Evolutionary conservation across 2,888 invertebrate genomes (phyloP).

Genomic region (Gryllus longicercus): DNA sequence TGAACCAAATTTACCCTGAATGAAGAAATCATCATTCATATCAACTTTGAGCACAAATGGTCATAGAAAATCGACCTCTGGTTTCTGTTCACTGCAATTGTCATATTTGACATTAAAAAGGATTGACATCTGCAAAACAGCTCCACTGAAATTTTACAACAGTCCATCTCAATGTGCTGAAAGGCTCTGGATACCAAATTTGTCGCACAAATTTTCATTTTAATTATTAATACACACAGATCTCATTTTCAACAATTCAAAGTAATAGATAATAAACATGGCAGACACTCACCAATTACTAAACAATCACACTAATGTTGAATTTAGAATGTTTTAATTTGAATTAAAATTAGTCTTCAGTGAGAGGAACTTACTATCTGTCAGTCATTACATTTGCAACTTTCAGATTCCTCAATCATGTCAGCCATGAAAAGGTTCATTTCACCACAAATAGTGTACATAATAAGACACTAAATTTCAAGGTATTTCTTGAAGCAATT

Average conservation of each 20-base stretch:
- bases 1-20: too few relatives aligned
- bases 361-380: neutral
- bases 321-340: neutral
- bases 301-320: neutral
- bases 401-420: too few relatives aligned
- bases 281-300: neutral
- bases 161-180: neutral
- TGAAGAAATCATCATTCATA: neutral
- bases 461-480: too few relatives aligned
- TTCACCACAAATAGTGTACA: too few relatives aligned
- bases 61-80: neutral
- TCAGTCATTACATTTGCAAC: neutral
- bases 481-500: too few relatives aligned
- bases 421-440: too few relatives aligned
- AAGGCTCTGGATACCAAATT: neutral
- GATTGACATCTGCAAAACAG: neutral
- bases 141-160: neutral
- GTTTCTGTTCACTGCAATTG: neutral
- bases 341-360: neutral
- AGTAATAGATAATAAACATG: constrained; percentile 10
- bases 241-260: neutral
- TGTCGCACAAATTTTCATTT: neutral
- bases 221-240: too few relatives aligned
- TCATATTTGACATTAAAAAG: neutral
- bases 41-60: neutral